Conservation (phyloP, 2,113 vertebrate genomes). For the Cromileptes altivelis region DNA sequence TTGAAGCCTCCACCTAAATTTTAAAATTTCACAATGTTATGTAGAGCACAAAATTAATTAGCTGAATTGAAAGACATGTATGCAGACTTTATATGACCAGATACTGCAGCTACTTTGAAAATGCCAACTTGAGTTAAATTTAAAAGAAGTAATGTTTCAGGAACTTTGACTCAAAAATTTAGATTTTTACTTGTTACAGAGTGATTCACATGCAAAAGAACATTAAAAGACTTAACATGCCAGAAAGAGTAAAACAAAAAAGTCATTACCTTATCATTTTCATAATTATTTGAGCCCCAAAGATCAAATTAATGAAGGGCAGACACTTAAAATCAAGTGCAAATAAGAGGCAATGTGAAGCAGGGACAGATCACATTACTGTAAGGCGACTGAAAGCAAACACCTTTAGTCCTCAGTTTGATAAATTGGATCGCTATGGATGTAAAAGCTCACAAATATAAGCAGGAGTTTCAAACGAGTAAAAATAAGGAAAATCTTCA, state of each 20-base stretch:
- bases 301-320: background rate
- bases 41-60: too few species aligned
- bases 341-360: background rate
- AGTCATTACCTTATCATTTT: background rate
- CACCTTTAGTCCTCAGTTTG: background rate
- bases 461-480: background rate
- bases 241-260: background rate
- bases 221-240: background rate
- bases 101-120: background rate
- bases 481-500: constrained; percentile 5
- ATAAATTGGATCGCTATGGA: background rate
- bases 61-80: background rate
- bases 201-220: background rate
- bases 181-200: background rate
- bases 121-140: background rate
- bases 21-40: too few species aligned
- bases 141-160: background rate
- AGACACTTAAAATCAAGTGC: too few species aligned
- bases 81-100: background rate
- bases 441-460: constrained; percentile 12
- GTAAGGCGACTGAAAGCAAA: background rate
- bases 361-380: background rate
- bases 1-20: too few species aligned
- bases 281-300: background rate
- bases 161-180: background rate